Evolutionary conservation across 2,113 vertebrate genomes (phyloP), one percentile per base, ranked within the genome.

Genomic region (Passer domesticus): DNA sequence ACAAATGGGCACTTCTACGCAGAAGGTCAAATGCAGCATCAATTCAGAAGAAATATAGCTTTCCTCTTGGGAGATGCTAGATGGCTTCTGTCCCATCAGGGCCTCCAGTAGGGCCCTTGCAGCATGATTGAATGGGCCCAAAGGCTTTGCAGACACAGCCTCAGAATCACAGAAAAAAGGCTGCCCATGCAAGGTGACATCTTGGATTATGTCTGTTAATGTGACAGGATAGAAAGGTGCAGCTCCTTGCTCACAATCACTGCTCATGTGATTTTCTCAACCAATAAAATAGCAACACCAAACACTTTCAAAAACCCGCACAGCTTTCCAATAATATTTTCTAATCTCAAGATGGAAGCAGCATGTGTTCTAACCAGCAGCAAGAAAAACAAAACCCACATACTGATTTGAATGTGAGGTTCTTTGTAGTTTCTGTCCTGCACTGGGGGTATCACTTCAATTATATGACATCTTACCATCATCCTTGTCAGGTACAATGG

Each of bases 401-500:
- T n/a, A 27, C 14, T 62, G 63, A 46, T 86, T 77, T 62, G 17
- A 66, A 9, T 22, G 25, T 30, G 22, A 53, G 21, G 16, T 4
- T 69, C 53, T 41, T 43, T 86, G 20, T 12, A 39, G 22, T 55
- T 83, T 70, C 47, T 64, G 11, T 74, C 27, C 49, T 46, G 55
- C 17, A 44, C 1, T 52, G 55, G 37, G 17, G 73, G 17, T 77
- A 50, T n/a, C 23, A 72, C 27, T 15, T 74, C 41, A 72, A 43
- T 75, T 30, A 43, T 25, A 15, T 30, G 23, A 22, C 44, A 59
- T 27, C 98, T 98, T 97, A 99, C 99, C 99, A 9, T 99, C 99
- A 39, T 99, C 98, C 86, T 95, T 96, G 92, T 99, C 99, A 14
- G 98, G 98, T 23, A 98, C 52, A 92, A 99, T 99, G 59, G 95